Percentiles rank a stretch among this genome's conserved stretches.
Evolutionary conservation across 2,888 invertebrate genomes (phyloP).

Genomic region (Mellilla xanthometata): DNA sequence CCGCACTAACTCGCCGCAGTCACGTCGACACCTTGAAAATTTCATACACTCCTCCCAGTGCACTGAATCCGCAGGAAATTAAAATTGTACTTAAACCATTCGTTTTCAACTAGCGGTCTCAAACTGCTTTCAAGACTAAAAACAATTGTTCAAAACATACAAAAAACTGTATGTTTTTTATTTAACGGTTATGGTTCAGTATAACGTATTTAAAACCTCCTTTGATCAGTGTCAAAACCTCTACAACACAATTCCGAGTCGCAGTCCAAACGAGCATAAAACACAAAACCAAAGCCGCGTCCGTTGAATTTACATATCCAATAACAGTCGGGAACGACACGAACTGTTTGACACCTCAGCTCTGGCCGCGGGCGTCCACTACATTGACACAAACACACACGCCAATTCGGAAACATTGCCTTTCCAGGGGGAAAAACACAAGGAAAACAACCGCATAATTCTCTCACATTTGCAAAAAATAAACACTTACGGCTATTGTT

Average conservation of each 20-base stretch:
- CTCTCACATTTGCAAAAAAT: slow-evolving; percentile 22
- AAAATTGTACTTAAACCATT: slow-evolving; percentile 45
- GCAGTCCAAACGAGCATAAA: slow-evolving; percentile 18
- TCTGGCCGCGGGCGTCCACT: slow-evolving; percentile 22
- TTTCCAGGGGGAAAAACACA: slow-evolving; percentile 14
- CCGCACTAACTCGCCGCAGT: slow-evolving; percentile 61
- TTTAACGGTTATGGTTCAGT: too few species aligned
- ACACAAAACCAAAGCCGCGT: slow-evolving; percentile 20
- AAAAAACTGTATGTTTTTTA: too few species aligned
- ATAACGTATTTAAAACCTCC: not conserved
- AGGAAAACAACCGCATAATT: slow-evolving; percentile 22
- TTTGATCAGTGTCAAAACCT: not conserved
- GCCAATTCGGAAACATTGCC: slow-evolving; percentile 29
- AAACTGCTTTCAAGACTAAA: too few species aligned
- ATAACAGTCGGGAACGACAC: slow-evolving; percentile 28
- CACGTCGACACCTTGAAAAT: slow-evolving; percentile 70
- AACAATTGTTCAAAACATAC: too few species aligned
- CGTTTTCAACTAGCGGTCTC: slow-evolving; percentile 13
- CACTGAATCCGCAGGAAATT: slow-evolving; percentile 64
- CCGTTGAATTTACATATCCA: slow-evolving; percentile 25
- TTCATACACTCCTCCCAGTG: slow-evolving; percentile 64
- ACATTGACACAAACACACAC: slow-evolving; percentile 27
- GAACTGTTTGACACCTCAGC: slow-evolving; percentile 32
- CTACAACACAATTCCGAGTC: slow-evolving; percentile 1
- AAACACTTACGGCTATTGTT: slow-evolving; percentile 21